Conservation (phyloP, 2,113 vertebrate species). For the Gadus chalcogrammus region DNA sequence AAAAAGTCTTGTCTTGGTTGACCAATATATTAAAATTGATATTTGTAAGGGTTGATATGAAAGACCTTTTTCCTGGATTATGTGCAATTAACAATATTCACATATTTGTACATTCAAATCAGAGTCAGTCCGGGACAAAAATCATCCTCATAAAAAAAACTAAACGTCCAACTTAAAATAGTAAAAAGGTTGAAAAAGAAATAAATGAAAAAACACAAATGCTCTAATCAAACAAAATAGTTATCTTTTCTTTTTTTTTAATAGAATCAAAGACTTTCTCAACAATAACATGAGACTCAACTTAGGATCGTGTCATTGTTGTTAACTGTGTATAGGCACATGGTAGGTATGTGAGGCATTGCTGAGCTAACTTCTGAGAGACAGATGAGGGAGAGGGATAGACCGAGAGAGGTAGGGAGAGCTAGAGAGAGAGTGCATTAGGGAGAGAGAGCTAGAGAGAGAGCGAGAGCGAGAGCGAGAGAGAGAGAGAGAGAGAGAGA, state of each 20-base stretch:
- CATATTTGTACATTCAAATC: constrained; percentile 78
- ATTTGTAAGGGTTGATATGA: constrained; percentile 64
- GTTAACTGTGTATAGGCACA: constrained; percentile 72
- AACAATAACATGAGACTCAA: constrained; percentile 69
- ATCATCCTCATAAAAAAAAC: constrained; percentile 48
- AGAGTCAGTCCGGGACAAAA: constrained; percentile 62
- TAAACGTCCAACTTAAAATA: constrained; percentile 49
- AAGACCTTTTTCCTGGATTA: constrained; percentile 54
- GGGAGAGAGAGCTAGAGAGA: too few species aligned
- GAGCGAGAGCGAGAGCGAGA: constrained; percentile 8
- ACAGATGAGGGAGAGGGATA: constrained; percentile 20
- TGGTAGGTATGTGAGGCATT: constrained; percentile 70
- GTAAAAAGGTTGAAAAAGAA: constrained; percentile 61
- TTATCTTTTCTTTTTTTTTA: constrained; percentile 62
- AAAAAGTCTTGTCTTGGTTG: constrained; percentile 58
- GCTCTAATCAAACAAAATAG: constrained; percentile 68
- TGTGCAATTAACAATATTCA: constrained; percentile 75
- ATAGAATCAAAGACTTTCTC: constrained; percentile 66
- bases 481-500: too few species aligned
- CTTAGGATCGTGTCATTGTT: constrained; percentile 65
- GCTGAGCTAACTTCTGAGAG: constrained; percentile 20
- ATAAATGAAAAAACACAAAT: constrained; percentile 60
- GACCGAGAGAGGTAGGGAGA: too few species aligned
- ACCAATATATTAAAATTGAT: constrained; percentile 60
- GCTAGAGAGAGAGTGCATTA: too few species aligned